phyloP scores from a whole-genome alignment of 2,113 vertebrate species.

The Pseudorhombus dupliciocellatus region DNA sequence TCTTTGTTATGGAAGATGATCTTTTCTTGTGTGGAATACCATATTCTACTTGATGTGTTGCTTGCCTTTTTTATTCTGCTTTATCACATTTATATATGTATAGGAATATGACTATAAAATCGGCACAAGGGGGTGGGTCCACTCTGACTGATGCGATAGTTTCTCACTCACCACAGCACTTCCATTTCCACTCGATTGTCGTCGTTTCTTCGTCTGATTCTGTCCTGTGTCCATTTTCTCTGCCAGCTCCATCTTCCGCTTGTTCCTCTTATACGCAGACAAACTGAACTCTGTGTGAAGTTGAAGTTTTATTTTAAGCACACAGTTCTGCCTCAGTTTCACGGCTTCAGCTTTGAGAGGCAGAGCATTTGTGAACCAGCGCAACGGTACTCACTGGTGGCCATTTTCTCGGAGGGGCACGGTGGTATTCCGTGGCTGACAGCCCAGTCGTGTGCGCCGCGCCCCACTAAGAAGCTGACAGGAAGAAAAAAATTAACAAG shows the following conservation, averaged over 20 bases:
- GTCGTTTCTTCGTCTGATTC: constrained; percentile 87
- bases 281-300: constrained; percentile 90
- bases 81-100: background rate
- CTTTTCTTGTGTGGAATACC: background rate
- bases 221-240: constrained; percentile 93
- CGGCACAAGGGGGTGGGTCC: background rate
- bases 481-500: constrained; percentile 42
- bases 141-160: background rate
- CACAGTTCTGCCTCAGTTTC: background rate
- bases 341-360: background rate
- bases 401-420: constrained; percentile 95
- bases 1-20: constrained; percentile 8
- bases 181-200: constrained; percentile 95
- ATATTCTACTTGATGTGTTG: constrained; percentile 13
- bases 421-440: constrained; percentile 95
- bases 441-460: constrained; percentile 97
- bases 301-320: too few species aligned
- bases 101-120: background rate
- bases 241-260: constrained; percentile 96
- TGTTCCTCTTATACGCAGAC: constrained; percentile 98
- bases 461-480: constrained; percentile 95
- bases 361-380: background rate
- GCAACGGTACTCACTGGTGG: constrained; percentile 90
- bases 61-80: background rate
- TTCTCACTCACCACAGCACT: constrained; percentile 62